Evolutionary conservation across 1,140 invertebrate species (phyloP).

Genomic region (Octopus bimaculoides): DNA sequence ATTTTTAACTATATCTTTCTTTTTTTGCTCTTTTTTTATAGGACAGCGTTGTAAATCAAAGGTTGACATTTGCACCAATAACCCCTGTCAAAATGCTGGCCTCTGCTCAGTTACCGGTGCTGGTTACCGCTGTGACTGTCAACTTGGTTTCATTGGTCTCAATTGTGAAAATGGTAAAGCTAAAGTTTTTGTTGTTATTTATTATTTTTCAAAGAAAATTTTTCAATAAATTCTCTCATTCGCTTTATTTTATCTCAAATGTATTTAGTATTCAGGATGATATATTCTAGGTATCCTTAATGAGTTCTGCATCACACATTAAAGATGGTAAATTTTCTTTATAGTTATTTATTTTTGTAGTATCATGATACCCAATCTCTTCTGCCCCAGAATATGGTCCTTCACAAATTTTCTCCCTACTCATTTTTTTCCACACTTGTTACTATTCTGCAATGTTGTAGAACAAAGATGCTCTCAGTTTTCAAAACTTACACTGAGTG

Average conservation of each 20-base stretch:
- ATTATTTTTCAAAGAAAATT: neutral
- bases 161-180: slow-evolving; percentile 69
- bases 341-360: too few relatives aligned
- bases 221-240: neutral
- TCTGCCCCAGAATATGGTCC: too few relatives aligned
- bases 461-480: too few relatives aligned
- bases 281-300: neutral
- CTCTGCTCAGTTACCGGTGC: slow-evolving; percentile 57
- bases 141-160: slow-evolving; percentile 71
- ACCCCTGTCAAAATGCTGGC: slow-evolving; percentile 80
- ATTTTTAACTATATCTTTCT: neutral
- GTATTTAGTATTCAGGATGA: neutral
- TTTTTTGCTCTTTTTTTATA: slow-evolving; percentile 12
- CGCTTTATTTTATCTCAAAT: neutral
- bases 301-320: too few relatives aligned
- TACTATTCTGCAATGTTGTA: too few relatives aligned
- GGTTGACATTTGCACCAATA: slow-evolving; percentile 63
- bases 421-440: too few relatives aligned
- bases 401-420: too few relatives aligned
- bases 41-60: slow-evolving; percentile 72
- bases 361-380: too few relatives aligned
- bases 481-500: too few relatives aligned
- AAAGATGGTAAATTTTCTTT: too few relatives aligned
- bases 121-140: slow-evolving; percentile 77
- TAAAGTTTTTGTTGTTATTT: neutral